A percentile compares a stretch with the other conserved stretches of the same genome.
phyloP scores from a whole-genome alignment of 1,140 invertebrate genomes.

The Drosophila biarmipes region DNA sequence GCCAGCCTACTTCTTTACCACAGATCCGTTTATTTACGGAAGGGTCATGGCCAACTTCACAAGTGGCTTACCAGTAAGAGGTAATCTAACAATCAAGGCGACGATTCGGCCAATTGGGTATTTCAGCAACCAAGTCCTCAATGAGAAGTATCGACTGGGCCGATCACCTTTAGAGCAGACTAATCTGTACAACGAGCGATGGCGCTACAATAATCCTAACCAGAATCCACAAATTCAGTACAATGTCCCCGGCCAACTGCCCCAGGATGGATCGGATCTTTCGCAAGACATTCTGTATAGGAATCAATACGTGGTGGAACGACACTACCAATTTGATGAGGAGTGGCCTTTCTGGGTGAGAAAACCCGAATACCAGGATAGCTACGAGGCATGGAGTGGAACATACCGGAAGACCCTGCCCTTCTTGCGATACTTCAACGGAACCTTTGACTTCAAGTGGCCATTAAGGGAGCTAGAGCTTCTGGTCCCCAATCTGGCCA shows the following conservation, averaged over 20 bases:
- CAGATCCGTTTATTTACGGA: conserved; percentile 92
- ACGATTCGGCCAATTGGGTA: conserved; percentile 89
- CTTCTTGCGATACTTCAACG: conserved; percentile 92
- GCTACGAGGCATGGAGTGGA: conserved; percentile 72
- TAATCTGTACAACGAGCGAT: conserved; percentile 64
- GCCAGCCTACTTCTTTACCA: conserved; percentile 96
- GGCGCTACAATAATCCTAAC: conserved; percentile 66
- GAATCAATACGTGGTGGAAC: conserved; percentile 87
- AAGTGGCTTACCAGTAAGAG: conserved; percentile 91
- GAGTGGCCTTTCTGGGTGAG: conserved; percentile 91
- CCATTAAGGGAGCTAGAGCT: conserved; percentile 91
- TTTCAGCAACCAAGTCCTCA: conserved; percentile 84
- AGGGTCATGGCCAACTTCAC: conserved; percentile 97
- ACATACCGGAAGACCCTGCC: conserved; percentile 86
- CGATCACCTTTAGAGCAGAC: conserved; percentile 73
- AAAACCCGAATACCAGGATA: conserved; percentile 84
- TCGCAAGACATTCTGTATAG: conserved; percentile 81
- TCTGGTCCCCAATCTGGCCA: conserved; percentile 88
- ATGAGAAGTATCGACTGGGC: conserved; percentile 82
- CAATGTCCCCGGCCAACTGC: conserved; percentile 42
- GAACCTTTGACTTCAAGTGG: conserved; percentile 93
- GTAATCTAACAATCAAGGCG: conserved; percentile 94
- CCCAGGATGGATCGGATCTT: conserved; percentile 62
- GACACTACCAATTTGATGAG: conserved; percentile 91
- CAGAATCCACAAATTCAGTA: conserved; percentile 63